Percentiles rank a stretch among this genome's conserved stretches.
Evolutionary conservation across 2,797 vertebrate genomes (phyloP).

Genomic region (Neoniphon sammara): DNA sequence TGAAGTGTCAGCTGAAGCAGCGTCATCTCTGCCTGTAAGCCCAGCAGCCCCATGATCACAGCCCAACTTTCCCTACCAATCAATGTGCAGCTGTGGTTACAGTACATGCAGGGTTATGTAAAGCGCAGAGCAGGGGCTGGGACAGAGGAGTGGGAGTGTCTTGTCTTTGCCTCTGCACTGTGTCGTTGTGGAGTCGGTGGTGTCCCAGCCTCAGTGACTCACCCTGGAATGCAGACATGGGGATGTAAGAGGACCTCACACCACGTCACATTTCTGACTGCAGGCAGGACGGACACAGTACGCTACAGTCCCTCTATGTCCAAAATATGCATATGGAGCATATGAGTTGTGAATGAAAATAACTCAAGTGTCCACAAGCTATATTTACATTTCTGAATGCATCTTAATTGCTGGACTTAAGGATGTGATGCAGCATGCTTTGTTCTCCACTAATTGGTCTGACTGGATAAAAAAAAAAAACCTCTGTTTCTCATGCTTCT

Average conservation of each 20-base stretch:
- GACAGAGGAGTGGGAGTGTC: constrained; percentile 23
- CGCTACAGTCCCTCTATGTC: background rate
- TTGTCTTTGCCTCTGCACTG: constrained; percentile 8
- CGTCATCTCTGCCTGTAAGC: constrained; percentile 41
- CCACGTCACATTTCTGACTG: constrained; percentile 15
- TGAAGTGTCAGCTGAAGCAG: constrained; percentile 45
- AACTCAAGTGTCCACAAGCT: constrained; percentile 1
- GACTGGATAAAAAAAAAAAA: constrained; percentile 16
- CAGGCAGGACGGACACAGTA: background rate
- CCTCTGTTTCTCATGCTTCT: background rate
- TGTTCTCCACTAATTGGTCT: constrained; percentile 16
- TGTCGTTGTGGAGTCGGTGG: constrained; percentile 25
- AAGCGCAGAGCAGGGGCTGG: constrained; percentile 30
- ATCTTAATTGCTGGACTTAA: background rate
- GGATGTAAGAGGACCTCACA: constrained; percentile 25
- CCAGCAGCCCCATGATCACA: constrained; percentile 53
- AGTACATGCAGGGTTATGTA: constrained; percentile 48
- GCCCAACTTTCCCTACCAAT: background rate
- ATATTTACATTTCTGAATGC: constrained; percentile 7
- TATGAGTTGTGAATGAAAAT: background rate
- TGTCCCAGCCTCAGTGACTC: constrained; percentile 47
- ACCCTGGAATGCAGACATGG: constrained; percentile 14
- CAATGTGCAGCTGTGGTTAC: constrained; percentile 39
- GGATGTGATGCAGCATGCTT: constrained; percentile 1
- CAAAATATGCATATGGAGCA: background rate